These are phyloP conservation scores for Perca schrenkii DNA, from an alignment of 2,113 vertebrate genomes.

Conservation along the genomic window DNA sequence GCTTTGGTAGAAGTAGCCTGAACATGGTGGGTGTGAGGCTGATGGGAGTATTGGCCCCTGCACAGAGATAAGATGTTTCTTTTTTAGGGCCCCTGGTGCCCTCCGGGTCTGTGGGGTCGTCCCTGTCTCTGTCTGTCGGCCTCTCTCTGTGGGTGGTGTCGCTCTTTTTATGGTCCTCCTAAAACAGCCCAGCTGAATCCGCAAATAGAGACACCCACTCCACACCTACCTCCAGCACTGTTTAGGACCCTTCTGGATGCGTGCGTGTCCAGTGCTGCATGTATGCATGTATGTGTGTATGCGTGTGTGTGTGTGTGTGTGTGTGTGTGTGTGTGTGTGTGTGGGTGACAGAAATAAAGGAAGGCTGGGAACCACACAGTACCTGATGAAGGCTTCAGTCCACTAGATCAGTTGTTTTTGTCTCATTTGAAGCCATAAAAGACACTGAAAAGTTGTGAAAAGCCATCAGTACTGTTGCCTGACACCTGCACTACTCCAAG, in stretches of 20 bases:
- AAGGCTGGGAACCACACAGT: background rate
- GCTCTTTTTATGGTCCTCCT: constrained; percentile 75
- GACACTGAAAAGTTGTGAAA: background rate
- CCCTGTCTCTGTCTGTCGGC: constrained; percentile 15
- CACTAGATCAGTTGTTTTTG: background rate
- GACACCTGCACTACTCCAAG: background rate
- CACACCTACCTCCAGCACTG: constrained; percentile 30
- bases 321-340: background rate
- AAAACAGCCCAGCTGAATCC: constrained; percentile 79
- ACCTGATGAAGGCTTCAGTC: background rate
- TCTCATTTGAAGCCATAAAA: background rate
- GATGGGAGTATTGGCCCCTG: background rate
- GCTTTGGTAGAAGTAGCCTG: constrained; percentile 12
- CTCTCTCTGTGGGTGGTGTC: constrained; percentile 64
- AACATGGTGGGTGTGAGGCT: constrained; percentile 9
- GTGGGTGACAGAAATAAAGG: background rate
- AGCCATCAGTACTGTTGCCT: background rate
- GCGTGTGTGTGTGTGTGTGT: background rate
- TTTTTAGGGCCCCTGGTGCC: constrained; percentile 64
- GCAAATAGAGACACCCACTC: constrained; percentile 71
- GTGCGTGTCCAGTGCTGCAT: background rate
- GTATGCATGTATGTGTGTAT: background rate
- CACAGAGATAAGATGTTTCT: constrained; percentile 69
- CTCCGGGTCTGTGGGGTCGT: constrained; percentile 35
- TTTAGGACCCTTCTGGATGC: constrained; percentile 8